Evolutionary conservation across 2,797 vertebrate species (phyloP), one percentile per base, ranked within the genome.

Genomic region (Hypotaenidia philippensis): DNA sequence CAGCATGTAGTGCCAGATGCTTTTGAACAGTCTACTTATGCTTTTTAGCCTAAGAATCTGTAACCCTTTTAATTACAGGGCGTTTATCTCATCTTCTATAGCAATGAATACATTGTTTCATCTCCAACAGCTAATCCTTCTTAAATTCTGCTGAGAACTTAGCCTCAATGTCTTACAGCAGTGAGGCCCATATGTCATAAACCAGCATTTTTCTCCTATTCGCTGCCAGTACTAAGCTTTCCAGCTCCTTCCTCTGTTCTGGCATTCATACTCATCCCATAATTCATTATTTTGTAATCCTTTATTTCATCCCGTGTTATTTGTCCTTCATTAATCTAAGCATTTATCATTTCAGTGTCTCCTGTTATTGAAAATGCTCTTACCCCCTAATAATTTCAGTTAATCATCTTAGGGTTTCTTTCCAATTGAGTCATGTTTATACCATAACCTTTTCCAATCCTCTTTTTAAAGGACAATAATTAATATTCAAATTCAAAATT

Each of bases 221-320:
- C 4, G 2, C 25, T 47, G 26, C n/a, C n/a, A 85, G 14, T 68
- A 79, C 65, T 74, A 84, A 55, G 65, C 44, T 40, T 87, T 94
- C n/a, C 77, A 86, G 68, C 38, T 89, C 44, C 19, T 5, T 59
- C 60, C 31, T 75, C 63, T 75, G 17, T 60, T 56, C 60, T 55
- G 70, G 44, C 66, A 81, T 59, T 80, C 53, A 64, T 47, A 47
- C 9, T 70, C 53, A 89, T 55, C 21, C 40, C 53, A 78, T 66
- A 91, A 77, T 60, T 88, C 69, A 75, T 87, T 81, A 79, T 76
- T 89, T 40, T 77, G 34, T 80, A 90, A 96, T 83, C 78, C 53
- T 82, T 49, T 68, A 59, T 64, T 87, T 68, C 7, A 84, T 66
- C 20, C 59, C 55, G 69, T 75, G 69, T 85, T 16, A 72, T 72